Evolutionary conservation across 1,140 invertebrate species (phyloP).

Genomic region (Mesaphorura yosii): DNA sequence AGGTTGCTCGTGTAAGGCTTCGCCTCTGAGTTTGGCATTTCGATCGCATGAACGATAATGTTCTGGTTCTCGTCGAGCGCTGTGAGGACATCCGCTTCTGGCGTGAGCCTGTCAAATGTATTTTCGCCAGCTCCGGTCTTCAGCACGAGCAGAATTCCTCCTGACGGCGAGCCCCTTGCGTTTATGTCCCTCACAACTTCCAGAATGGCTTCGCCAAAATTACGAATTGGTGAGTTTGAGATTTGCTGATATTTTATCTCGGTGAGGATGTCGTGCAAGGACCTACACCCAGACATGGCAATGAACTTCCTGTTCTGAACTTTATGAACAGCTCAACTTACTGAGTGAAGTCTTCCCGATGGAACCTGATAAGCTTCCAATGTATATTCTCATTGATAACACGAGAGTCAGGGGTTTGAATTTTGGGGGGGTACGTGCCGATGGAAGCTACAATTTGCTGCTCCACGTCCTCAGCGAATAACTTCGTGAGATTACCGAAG

Average conservation of each 20-base stretch:
- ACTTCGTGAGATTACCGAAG: neutral
- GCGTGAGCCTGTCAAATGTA: conserved; percentile 4
- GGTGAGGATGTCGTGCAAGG: neutral
- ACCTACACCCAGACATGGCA: neutral
- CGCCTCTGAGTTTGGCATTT: conserved; percentile 1
- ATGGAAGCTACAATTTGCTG: neutral
- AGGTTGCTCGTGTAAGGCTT: conserved; percentile 8
- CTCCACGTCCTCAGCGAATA: neutral
- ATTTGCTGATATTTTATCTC: neutral
- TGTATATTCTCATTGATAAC: no score
- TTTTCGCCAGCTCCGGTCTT: conserved; percentile 13
- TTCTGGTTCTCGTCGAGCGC: conserved; percentile 4
- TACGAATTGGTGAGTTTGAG: conserved; percentile 5
- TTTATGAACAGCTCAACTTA: neutral
- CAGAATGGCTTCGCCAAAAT: conserved; percentile 17
- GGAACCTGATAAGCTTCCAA: no score
- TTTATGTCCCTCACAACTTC: conserved; percentile 16
- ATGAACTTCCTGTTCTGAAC: neutral
- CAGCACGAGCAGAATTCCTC: conserved; percentile 11
- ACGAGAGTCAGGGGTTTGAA: no score
- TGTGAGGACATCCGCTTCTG: conserved; percentile 9
- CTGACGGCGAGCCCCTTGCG: conserved; percentile 7
- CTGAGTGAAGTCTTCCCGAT: neutral
- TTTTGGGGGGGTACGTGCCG: neutral
- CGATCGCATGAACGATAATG: conserved; percentile 14